Evolutionary conservation across 1,140 invertebrate species (phyloP), one percentile per base, ranked within the genome.

Genomic region (Himalopsyche phryganea): DNA sequence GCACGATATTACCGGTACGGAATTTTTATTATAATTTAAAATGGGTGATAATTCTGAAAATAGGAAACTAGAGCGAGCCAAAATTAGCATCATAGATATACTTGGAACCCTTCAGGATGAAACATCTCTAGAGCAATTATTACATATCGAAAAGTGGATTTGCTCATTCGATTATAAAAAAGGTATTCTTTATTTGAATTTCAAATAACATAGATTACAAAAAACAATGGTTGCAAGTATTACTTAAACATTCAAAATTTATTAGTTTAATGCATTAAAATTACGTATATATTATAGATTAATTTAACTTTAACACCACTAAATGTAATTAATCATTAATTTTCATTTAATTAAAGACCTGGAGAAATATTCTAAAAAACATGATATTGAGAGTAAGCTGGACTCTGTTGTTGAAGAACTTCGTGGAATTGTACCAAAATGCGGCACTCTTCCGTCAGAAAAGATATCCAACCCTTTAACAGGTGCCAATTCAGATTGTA

Each of bases 401-500:
- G 70, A 73, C 60, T 71, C 72, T 28, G 83, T 84, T 59, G 76
- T 73, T 1, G 66, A 78, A 35, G 75, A 81, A 35, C 70, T 86
- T 14, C 79, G 78, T 54, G 66, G 76, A 58, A 71, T 76, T 59
- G 63, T 86, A 32, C 84, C 84, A 23, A 67, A 80, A 36, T 71
- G 80, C 65, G 83, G 77, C 40, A 74, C 83, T 59, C 71, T 84
- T 57, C 66, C 77, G 42, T 77, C 82, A 33, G 85, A 87, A 68
- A 74, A 69, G 14, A 82, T 86, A 53, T 61, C 66, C 19, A 66
- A 71, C 49, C 82, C 83, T 28, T 72, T 66, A 40, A 64, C 73
- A 52, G 81, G 82, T 52, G 67, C 85, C 75, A 84, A 85, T 72
- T 72, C 82, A 41, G 82, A 85, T 66, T 85, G 84, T 61, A 70